Evolutionary conservation across 2,113 vertebrate species (phyloP), one percentile per base, ranked within the genome.

Genomic region (Phycodurus eques): DNA sequence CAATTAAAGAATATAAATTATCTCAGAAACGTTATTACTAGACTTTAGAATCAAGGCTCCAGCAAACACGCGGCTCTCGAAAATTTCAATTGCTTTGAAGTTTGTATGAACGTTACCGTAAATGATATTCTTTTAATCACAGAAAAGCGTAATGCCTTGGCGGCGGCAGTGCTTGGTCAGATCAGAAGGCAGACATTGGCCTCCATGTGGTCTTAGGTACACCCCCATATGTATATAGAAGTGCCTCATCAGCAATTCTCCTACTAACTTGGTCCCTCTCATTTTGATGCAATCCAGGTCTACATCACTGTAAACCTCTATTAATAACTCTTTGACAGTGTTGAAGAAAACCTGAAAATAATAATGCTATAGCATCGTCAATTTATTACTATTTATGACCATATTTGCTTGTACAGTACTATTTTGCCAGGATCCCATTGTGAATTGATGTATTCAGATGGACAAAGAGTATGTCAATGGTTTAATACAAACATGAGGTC

Each of bases 401-500:
- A 13, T 11, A 63, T 42, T 64, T 64, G 62, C 20, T 43, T 8
- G 19, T 22, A n/a, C 62, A 13, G 14, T 53, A 19, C 20, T 53
- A 54, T 33, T 49, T 61, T 60, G 47, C 39, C 61, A 59, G 67
- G 35, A 49, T 59, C 44, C 44, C 27, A 19, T 57, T 68, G 64
- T 60, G 46, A 31, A n/a, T 10, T 77, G 72, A 67, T 67, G 74
- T 62, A 39, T 72, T 72, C 54, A 73, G 83, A 80, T 83, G 79
- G 85, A 73, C 73, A 72, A 81, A 81, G 75, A 72, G 76, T 62
- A 61, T 39, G 62, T 80, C 75, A 75, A 70, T 75, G 70, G 79
- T 74, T 67, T 71, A 85, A 82, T 70, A 74, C 83, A 81, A 88
- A 84, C 79, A 88, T 31, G 43, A 4, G 3, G 6, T 12, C 77